Conservation (phyloP, 2,888 invertebrate species). For the Euclidia mi region DNA sequence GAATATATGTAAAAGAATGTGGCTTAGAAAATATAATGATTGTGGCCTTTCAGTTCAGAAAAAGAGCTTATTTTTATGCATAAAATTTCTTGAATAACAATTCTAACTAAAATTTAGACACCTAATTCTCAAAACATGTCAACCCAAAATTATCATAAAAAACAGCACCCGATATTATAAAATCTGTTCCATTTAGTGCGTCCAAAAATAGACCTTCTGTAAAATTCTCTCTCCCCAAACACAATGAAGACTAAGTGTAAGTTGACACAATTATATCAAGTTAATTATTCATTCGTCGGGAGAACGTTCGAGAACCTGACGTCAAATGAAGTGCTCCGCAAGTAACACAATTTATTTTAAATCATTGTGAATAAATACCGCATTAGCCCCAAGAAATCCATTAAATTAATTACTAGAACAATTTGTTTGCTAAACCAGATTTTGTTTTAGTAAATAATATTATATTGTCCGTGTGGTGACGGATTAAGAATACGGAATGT, state of each 20-base stretch:
- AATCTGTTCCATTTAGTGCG: background rate
- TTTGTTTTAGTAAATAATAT: slow-evolving; percentile 22
- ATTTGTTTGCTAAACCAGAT: slow-evolving; percentile 43
- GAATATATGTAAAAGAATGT: no score
- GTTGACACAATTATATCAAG: slow-evolving; percentile 16
- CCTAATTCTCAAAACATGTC: no score
- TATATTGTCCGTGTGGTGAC: no score
- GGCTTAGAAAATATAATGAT: no score
- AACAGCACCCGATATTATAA: background rate
- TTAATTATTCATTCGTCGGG: slow-evolving; percentile 22
- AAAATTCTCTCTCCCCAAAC: background rate
- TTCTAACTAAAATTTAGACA: no score
- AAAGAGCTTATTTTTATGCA: no score
- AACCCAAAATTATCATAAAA: background rate
- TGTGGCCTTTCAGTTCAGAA: no score
- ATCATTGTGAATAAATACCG: slow-evolving; percentile 49
- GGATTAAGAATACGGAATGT: no score
- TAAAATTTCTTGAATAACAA: no score
- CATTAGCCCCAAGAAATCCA: slow-evolving; percentile 43
- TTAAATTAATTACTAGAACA: slow-evolving; percentile 41
- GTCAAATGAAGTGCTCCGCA: slow-evolving; percentile 14
- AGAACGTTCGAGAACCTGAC: slow-evolving; percentile 2
- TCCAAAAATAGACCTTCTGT: background rate
- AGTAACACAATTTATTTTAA: slow-evolving; percentile 45
- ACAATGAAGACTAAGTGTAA: slow-evolving; percentile 16